These are phyloP conservation scores for Liolophura sinensis DNA, from an alignment of 1,140 invertebrate genomes.

Conservation along the genomic window DNA sequence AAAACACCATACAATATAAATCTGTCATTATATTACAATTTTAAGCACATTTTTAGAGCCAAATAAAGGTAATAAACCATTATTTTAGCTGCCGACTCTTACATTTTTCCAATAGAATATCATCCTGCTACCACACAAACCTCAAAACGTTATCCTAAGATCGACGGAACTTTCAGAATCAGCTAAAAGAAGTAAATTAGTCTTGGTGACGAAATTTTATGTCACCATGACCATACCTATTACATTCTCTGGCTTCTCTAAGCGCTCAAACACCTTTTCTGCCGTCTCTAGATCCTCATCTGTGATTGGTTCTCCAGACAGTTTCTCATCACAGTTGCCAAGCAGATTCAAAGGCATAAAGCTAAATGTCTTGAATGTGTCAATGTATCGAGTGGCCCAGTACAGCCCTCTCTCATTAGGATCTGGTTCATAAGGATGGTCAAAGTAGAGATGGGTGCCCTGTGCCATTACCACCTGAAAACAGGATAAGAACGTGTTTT, in stretches of 20 bases:
- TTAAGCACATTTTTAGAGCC: too few species aligned
- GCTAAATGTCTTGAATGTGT: conserved; percentile 42
- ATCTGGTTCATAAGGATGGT: conserved; percentile 55
- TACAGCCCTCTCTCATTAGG: conserved; percentile 53
- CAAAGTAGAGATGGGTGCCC: conserved; percentile 54
- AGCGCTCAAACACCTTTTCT: background rate
- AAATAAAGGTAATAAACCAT: too few species aligned
- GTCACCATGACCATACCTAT: conserved; percentile 1
- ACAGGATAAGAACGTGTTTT: too few species aligned
- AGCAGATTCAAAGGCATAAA: conserved; percentile 52
- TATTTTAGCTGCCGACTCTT: too few species aligned
- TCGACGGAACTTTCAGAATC: too few species aligned
- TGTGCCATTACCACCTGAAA: conserved; percentile 52
- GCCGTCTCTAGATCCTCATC: conserved; percentile 19
- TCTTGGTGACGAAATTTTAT: too few species aligned
- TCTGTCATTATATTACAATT: too few species aligned
- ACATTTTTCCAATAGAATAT: too few species aligned
- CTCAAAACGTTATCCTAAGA: too few species aligned
- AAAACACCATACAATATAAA: too few species aligned
- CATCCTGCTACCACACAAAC: too few species aligned
- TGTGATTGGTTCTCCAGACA: conserved; percentile 38
- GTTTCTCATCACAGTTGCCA: conserved; percentile 43
- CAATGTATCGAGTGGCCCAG: conserved; percentile 49
- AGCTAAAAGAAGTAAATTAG: too few species aligned
- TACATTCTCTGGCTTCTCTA: conserved; percentile 7